Percentiles rank a stretch among this genome's conserved stretches.
Conservation (phyloP, 2,888 invertebrate genomes). For the Asteroscopus sphinx region DNA sequence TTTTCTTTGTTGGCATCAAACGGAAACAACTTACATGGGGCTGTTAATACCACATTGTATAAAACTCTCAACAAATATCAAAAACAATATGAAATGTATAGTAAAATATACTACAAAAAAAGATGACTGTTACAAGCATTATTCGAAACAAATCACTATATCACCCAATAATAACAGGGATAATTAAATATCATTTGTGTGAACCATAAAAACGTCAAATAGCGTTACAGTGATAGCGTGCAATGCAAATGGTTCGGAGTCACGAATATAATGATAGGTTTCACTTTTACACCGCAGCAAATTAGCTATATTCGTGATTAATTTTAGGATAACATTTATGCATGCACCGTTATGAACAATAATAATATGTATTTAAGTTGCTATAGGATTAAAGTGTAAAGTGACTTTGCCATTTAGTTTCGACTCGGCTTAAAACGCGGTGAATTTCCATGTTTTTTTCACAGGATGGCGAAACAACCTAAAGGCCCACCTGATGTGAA, state of each 20-base stretch:
- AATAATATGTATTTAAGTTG: background rate
- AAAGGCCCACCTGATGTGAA: no score
- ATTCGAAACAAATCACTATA: slow-evolving; percentile 25
- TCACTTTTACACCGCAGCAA: slow-evolving; percentile 32
- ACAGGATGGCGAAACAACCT: no score
- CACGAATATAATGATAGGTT: slow-evolving; percentile 50
- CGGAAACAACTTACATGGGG: no score
- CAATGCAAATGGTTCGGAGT: slow-evolving; percentile 49
- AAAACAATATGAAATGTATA: background rate
- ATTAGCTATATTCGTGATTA: slow-evolving; percentile 39
- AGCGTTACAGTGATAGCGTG: slow-evolving; percentile 44
- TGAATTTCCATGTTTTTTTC: no score
- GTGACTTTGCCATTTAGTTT: no score
- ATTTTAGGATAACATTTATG: slow-evolving; percentile 34
- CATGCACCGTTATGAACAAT: slow-evolving; percentile 1
- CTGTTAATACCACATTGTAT: no score
- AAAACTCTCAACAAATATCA: no score
- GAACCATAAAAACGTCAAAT: slow-evolving; percentile 45
- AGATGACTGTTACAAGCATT: background rate
- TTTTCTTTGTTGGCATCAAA: no score
- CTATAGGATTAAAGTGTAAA: no score
- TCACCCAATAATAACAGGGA: slow-evolving; percentile 22
- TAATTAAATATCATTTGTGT: slow-evolving; percentile 41
- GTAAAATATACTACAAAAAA: background rate
- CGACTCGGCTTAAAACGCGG: no score